A percentile compares a stretch with the other conserved stretches of the same genome.
Evolutionary conservation across 2,797 vertebrate species (phyloP).

Genomic region (Hydrolagus colliei): DNA sequence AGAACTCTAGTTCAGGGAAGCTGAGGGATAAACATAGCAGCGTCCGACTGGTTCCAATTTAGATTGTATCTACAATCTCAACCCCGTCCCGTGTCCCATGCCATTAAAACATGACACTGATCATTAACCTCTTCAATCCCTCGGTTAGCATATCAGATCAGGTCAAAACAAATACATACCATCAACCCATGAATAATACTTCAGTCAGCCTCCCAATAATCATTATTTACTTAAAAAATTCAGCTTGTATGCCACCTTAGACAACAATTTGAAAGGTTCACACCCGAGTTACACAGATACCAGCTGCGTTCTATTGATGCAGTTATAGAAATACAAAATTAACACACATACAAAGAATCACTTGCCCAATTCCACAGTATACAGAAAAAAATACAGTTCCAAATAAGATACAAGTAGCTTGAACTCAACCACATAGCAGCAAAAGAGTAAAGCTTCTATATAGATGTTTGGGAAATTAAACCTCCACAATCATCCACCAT

Average conservation of each 20-base stretch:
- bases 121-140: no score
- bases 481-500: no score
- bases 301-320: background rate
- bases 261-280: background rate
- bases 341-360: background rate
- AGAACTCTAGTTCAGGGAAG: no score
- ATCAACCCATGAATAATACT: no score
- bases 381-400: background rate
- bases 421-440: background rate
- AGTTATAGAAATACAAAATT: background rate
- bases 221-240: conserved; percentile 20
- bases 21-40: no score
- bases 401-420: background rate
- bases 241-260: background rate
- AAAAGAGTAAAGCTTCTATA: background rate
- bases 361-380: background rate
- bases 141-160: no score
- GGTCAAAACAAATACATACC: no score
- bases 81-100: no score
- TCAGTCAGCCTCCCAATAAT: background rate
- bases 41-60: no score
- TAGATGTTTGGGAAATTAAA: no score
- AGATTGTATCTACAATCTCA: no score
- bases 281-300: background rate
- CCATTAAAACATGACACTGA: no score